Base-by-base conservation (phyloP, 2,113 vertebrate species). In the Oxygymnocypris stewartii region DNA sequence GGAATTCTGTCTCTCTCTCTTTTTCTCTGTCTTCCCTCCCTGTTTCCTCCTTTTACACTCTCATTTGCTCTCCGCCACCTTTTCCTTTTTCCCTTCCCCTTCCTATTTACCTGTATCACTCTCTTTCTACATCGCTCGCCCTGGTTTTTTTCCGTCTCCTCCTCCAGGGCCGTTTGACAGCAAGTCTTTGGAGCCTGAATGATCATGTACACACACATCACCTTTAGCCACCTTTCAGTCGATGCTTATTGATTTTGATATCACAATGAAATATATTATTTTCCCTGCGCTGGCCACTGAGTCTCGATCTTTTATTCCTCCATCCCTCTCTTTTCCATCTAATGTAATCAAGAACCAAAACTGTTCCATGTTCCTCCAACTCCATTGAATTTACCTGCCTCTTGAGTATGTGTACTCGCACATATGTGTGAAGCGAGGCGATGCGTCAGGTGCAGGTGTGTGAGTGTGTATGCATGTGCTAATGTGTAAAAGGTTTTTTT, bases 241-340 rank as follows among this genome's bases (percentile, higher is more conserved):
- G 79, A 94, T 94, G 88, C 82, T 82, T 87, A 94, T 94, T 92
- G 94, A 95, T 93, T 94, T 93, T 93, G 84, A 95, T 93, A 93
- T 93, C 91, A 91, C 91, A 92, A 91, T 92, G 88, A 93, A 94
- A 94, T 94, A 91, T 90, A 94, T 93, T 91, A 90, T 93, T 90
- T 93, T 92, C 91, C 91, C 91, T 88, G 44, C 84, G 90, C 90
- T 89, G 87, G 89, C 91, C 35, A 65, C 73, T 54, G n/a, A n/a
- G n/a, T n/a, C 71, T 76, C 31, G 7, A 54, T 57, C 25, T 40
- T 47, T 59, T 74, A 57, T 49, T 71, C 71, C 71, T 75, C 25
- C 42, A 82, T 49, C 49, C 74, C 73, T 76, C 35, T 84, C 51
- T 76, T 76, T 77, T 57, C 74, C 63, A 4, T 61, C 69, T 76